These are phyloP conservation scores for Meteorus cinctellus DNA, from an alignment of 2,888 invertebrate species.

Conservation along the genomic window DNA sequence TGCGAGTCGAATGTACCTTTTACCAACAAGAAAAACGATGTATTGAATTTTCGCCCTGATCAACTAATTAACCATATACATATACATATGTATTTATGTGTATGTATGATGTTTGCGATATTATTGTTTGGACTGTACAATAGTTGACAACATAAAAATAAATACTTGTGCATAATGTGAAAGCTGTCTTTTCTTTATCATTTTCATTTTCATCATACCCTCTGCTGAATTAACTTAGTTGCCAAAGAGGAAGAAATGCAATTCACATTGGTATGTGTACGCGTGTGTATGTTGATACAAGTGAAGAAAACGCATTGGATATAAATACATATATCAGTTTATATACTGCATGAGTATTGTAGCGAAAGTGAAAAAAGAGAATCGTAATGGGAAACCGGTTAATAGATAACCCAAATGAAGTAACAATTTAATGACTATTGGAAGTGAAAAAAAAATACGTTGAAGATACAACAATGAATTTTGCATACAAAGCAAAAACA, in stretches of 20 bases:
- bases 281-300: neutral
- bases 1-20: slow-evolving; percentile 68
- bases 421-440: neutral
- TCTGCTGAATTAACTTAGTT: neutral
- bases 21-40: slow-evolving; percentile 46
- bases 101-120: slow-evolving; percentile 52
- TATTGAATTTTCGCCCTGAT: slow-evolving; percentile 44
- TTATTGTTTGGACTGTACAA: slow-evolving; percentile 47
- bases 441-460: neutral
- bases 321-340: neutral
- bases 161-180: slow-evolving; percentile 32
- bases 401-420: neutral
- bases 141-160: slow-evolving; percentile 37
- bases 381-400: slow-evolving; percentile 16
- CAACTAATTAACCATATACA: slow-evolving; percentile 41
- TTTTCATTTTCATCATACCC: neutral
- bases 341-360: neutral
- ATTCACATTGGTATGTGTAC: neutral
- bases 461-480: neutral
- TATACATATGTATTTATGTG: slow-evolving; percentile 44
- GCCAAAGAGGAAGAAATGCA: neutral
- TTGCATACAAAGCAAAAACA: neutral
- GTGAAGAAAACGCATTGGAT: neutral
- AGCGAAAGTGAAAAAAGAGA: slow-evolving; percentile 3
- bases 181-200: slow-evolving; percentile 2